Evolutionary conservation across 1,140 invertebrate genomes (phyloP), one percentile per base, ranked within the genome.

Genomic region (Theocolax elegans): DNA sequence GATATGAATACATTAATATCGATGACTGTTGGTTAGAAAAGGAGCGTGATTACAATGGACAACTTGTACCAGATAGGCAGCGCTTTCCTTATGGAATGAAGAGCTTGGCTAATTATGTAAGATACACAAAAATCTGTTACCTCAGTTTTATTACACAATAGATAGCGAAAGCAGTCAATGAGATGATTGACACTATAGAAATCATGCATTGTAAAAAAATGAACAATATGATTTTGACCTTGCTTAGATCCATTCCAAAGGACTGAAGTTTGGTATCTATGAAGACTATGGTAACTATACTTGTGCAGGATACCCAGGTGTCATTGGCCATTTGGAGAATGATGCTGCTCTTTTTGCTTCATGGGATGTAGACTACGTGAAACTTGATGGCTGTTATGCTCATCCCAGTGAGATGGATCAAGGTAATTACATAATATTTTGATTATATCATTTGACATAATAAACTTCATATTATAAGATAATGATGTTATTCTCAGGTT

Each of bases 291-390:
- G 97, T 2, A 96, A 93, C 74, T 93, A 93, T 78, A 99, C 97
- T 0, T 99, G 97, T 79, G 94, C 92, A 3, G 96, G 96, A 8
- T 99, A 97, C 84, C 97, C 97, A 15, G 97, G 97, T 42, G 93
- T 95, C 71, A 87, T 97, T 48, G 94, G 94, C 3, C 91, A 95
- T 85, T 87, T 97, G 76, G 88, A 95, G 77, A 87, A 87, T 75
- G 97, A 98, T 87, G 96, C 96, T 0, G 85, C 92, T 27, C 95
- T 94, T 2, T 99, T 99, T 87, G 96, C 95, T n/a, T 91, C 94
- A 1, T 99, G 97, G 97, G 93, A 94, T 49, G 95, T 99, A 10
- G 97, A 99, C 80, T 97, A 97, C 79, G 92, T 99, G 0, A 99
- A 99, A 85, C 83, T 99, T 71, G 97, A 99, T 82, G 97, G 96